phyloP scores from a whole-genome alignment of 2,797 vertebrate species.

The Nannoperca obscura region DNA sequence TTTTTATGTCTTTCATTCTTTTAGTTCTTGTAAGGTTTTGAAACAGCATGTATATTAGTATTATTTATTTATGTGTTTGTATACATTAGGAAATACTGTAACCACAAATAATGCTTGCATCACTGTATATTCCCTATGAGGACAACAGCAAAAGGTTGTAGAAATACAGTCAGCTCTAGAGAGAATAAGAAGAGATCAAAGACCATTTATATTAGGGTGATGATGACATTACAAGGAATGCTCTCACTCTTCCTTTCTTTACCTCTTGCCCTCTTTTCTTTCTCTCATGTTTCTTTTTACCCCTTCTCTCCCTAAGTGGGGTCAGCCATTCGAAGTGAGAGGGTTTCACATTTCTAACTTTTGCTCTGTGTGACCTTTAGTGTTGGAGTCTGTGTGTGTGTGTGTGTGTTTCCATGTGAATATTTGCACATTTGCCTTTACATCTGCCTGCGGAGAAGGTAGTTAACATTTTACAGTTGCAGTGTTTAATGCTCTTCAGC shows the following conservation, averaged over 20 bases:
- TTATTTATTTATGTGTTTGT: not conserved
- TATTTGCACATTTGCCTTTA: not conserved
- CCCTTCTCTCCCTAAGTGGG: not conserved
- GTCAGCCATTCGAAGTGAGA: not conserved
- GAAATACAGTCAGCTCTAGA: not conserved
- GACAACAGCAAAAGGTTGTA: not conserved
- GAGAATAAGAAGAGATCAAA: not conserved
- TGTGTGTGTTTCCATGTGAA: not conserved
- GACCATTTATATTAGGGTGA: not conserved
- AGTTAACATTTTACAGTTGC: not conserved
- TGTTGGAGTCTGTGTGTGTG: not conserved
- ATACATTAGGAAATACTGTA: not conserved
- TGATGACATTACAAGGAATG: not conserved
- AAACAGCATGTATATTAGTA: not conserved
- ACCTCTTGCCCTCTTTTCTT: not conserved
- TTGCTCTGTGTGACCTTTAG: not conserved
- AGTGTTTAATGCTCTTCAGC: not conserved
- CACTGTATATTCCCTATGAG: not conserved
- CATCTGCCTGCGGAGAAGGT: not conserved
- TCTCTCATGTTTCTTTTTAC: not conserved
- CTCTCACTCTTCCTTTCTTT: not conserved
- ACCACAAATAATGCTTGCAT: not conserved
- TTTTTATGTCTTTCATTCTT: not conserved
- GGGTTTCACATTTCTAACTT: not conserved
- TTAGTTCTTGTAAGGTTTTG: not conserved